These are phyloP conservation scores for Paraplagusia blochii DNA, from an alignment of 2,113 vertebrate species.

Conservation along the genomic window DNA sequence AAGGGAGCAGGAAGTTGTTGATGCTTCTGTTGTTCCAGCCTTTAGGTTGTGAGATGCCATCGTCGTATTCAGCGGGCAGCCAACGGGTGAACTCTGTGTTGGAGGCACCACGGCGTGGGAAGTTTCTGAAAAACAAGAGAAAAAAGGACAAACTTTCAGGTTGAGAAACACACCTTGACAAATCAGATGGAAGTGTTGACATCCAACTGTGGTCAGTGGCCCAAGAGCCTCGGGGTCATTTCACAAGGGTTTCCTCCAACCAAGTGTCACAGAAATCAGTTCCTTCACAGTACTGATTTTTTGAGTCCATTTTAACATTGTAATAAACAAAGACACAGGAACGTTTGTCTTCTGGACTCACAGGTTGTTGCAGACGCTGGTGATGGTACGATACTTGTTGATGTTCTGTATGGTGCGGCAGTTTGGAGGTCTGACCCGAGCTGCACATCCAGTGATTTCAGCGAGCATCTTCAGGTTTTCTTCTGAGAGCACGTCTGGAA, in stretches of 20 bases:
- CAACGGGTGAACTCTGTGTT: constrained; percentile 80
- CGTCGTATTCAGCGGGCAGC: constrained; percentile 82
- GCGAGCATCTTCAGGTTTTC: constrained; percentile 70
- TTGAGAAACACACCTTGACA: too few species aligned
- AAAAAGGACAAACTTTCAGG: background rate
- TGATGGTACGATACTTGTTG: constrained; percentile 69
- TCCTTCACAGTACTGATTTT: too few species aligned
- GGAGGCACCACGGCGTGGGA: constrained; percentile 73
- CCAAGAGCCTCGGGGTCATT: too few species aligned
- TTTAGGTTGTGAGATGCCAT: constrained; percentile 62
- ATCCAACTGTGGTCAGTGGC: too few species aligned
- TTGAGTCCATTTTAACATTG: too few species aligned
- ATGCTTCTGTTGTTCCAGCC: constrained; percentile 69
- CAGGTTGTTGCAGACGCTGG: constrained; percentile 82
- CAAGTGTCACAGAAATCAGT: too few species aligned
- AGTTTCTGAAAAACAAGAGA: constrained; percentile 64
- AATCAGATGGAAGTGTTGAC: too few species aligned
- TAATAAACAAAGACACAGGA: background rate
- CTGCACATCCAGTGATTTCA: constrained; percentile 75
- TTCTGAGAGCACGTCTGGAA: constrained; percentile 73
- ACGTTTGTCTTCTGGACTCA: constrained; percentile 28
- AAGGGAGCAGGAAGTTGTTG: constrained; percentile 64
- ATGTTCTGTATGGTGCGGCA: constrained; percentile 35
- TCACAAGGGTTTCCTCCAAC: too few species aligned
- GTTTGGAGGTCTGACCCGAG: constrained; percentile 43